Evolutionary conservation across 2,888 invertebrate species (phyloP).

Genomic region (Parasteatoda lunata): DNA sequence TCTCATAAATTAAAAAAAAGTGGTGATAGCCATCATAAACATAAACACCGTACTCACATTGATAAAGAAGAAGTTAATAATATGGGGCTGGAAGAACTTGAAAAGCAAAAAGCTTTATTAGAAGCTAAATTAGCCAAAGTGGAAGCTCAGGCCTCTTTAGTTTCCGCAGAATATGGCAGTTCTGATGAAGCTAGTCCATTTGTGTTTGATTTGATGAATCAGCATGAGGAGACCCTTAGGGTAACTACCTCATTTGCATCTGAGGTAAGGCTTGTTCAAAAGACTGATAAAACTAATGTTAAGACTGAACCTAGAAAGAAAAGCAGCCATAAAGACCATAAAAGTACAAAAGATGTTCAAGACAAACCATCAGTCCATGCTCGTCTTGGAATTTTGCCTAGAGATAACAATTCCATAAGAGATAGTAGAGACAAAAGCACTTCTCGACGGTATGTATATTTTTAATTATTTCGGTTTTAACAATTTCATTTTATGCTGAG

Average conservation of each 20-base stretch:
- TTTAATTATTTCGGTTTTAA: neutral
- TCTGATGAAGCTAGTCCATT: conserved; percentile 58
- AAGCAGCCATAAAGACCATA: conserved; percentile 27
- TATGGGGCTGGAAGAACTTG: conserved; percentile 73
- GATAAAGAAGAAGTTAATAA: conserved; percentile 62
- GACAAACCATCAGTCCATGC: neutral
- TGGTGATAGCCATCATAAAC: conserved; percentile 35
- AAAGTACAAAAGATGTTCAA: conserved; percentile 30
- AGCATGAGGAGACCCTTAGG: neutral
- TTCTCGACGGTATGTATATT: conserved; percentile 13
- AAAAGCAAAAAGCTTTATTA: conserved; percentile 74
- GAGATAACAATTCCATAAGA: conserved; percentile 2
- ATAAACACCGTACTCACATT: conserved; percentile 32
- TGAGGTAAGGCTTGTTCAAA: neutral
- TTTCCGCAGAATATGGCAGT: conserved; percentile 62
- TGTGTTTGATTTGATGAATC: neutral
- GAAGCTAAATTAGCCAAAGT: conserved; percentile 72
- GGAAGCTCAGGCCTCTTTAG: conserved; percentile 53
- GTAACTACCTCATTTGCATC: conserved; percentile 26
- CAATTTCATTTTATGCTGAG: too few species aligned
- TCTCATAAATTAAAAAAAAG: conserved; percentile 56
- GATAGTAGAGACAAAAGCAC: conserved; percentile 10
- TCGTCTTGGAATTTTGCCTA: neutral
- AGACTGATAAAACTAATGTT: conserved; percentile 25
- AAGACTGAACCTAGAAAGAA: conserved; percentile 36